A percentile compares a stretch with the other conserved stretches of the same genome.
Conservation (phyloP, 2,113 vertebrate genomes). For the Rhabdomys dilectus region DNA sequence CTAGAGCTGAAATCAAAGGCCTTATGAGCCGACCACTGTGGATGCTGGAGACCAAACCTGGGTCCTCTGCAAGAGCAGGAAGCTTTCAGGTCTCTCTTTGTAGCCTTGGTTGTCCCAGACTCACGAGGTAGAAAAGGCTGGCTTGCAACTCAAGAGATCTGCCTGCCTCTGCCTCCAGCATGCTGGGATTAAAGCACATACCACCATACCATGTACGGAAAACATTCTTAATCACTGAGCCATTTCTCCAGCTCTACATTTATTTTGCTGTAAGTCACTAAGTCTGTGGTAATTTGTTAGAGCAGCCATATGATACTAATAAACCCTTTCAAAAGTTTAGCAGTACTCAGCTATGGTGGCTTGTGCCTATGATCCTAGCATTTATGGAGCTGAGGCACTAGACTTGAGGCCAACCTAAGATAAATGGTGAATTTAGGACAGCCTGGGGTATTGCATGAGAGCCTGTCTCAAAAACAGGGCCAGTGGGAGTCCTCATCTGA, state of each 20-base stretch:
- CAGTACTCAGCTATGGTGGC: not conserved
- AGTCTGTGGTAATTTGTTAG: not conserved
- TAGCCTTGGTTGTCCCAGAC: not conserved
- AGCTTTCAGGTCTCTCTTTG: not conserved
- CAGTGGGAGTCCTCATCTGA: not conserved
- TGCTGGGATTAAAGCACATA: not conserved
- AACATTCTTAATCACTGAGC: not conserved
- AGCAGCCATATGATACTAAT: not conserved
- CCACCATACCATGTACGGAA: not conserved
- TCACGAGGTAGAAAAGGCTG: not conserved
- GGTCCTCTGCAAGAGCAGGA: not conserved
- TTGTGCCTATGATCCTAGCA: not conserved
- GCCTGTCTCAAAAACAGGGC: not conserved
- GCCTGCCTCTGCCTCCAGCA: not conserved
- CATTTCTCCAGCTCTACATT: not conserved
- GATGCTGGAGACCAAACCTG: not conserved
- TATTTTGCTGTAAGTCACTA: not conserved
- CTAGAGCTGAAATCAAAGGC: not conserved
- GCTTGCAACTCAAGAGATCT: not conserved
- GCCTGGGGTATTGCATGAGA: not conserved
- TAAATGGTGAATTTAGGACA: not conserved
- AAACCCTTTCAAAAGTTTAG: not conserved
- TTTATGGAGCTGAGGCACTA: not conserved
- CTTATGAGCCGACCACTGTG: not conserved
- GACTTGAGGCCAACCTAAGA: not conserved